A percentile compares a stretch with the other conserved stretches of the same genome.
phyloP scores from a whole-genome alignment of 2,888 invertebrate genomes.

The Drosophila monieri region DNA sequence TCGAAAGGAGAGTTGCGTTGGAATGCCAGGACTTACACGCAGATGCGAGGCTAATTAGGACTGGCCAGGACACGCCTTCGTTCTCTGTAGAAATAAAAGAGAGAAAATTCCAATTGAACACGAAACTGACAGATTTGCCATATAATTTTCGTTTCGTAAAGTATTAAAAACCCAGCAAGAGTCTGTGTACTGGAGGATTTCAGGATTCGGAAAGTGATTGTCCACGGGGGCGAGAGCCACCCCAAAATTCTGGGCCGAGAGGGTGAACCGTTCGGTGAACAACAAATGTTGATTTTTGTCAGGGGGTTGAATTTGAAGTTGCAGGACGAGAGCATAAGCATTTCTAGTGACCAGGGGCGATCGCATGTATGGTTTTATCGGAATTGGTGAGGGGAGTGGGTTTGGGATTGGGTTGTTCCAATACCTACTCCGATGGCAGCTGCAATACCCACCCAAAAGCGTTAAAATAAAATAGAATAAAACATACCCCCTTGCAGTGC shows the following conservation, averaged over 20 bases:
- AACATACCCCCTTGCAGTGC: slow-evolving; percentile 39
- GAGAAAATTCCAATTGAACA: slow-evolving; percentile 31
- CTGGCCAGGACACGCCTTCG: slow-evolving; percentile 23
- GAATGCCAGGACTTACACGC: slow-evolving; percentile 33
- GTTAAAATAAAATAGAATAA: slow-evolving; percentile 21
- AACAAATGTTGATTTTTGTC: slow-evolving; percentile 43
- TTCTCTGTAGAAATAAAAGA: slow-evolving; percentile 22
- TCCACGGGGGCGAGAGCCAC: slow-evolving; percentile 54
- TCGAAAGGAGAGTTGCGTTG: slow-evolving; percentile 47
- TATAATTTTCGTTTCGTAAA: slow-evolving; percentile 53
- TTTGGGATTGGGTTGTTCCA: slow-evolving; percentile 35
- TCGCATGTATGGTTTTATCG: slow-evolving; percentile 50
- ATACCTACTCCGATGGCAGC: slow-evolving; percentile 51
- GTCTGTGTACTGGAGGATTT: slow-evolving; percentile 24
- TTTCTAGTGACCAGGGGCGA: slow-evolving; percentile 73
- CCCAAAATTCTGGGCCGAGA: slow-evolving; percentile 48
- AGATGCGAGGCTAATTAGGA: slow-evolving; percentile 42
- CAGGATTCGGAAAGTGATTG: slow-evolving; percentile 2
- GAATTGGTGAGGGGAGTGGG: slow-evolving; percentile 65
- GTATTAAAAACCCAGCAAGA: slow-evolving; percentile 28
- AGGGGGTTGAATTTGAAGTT: slow-evolving; percentile 67
- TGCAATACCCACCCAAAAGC: slow-evolving; percentile 40
- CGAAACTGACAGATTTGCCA: slow-evolving; percentile 49
- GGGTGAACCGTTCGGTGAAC: slow-evolving; percentile 31
- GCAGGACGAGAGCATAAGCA: slow-evolving; percentile 66